Conservation (phyloP, 1,140 invertebrate genomes). For the Thaumatotibia leucotreta region DNA sequence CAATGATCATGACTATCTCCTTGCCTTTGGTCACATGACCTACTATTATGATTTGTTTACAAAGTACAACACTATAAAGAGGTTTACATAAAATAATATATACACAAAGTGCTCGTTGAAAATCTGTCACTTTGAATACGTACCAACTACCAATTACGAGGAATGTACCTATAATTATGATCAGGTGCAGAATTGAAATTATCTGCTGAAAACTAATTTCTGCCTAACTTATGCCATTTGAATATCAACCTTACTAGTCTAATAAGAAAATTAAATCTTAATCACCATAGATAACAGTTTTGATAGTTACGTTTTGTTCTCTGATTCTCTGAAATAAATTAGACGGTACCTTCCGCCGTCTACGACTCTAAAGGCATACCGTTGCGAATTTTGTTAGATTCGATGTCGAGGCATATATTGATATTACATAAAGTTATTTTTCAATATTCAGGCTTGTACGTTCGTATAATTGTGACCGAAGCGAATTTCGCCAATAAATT, state of each 20-base stretch:
- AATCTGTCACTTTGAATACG: neutral
- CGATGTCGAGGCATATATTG: too few species aligned
- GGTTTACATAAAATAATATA: too few species aligned
- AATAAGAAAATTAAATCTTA: too few species aligned
- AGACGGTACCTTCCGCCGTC: neutral
- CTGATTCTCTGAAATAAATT: too few species aligned
- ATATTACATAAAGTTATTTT: too few species aligned
- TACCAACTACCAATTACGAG: neutral
- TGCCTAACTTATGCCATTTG: neutral
- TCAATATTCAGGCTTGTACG: too few species aligned
- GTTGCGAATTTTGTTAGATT: too few species aligned
- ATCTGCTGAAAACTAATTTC: neutral
- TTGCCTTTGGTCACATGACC: too few species aligned
- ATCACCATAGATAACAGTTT: neutral
- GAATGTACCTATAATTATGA: neutral
- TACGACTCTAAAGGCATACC: neutral
- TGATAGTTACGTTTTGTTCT: neutral
- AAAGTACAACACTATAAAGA: too few species aligned
- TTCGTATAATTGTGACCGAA: too few species aligned
- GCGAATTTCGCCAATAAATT: neutral
- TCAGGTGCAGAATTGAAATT: neutral
- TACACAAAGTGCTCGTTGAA: neutral
- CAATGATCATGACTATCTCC: too few species aligned
- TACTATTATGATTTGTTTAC: too few species aligned
- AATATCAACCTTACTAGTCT: neutral